phyloP scores from a whole-genome alignment of 1,140 invertebrate genomes.

The Drosophila varians region DNA sequence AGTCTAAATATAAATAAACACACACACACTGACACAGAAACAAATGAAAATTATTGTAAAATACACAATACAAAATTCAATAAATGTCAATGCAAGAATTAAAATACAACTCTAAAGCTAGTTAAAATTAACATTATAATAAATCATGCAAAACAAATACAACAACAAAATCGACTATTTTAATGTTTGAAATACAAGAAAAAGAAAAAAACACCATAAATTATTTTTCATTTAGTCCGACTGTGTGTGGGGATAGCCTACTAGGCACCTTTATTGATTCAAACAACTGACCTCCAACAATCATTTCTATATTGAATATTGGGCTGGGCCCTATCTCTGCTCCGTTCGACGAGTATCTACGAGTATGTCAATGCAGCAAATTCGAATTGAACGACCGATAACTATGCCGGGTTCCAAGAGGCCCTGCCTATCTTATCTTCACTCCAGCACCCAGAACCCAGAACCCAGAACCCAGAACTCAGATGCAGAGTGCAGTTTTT shows the following conservation, averaged over 20 bases:
- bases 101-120: slow-evolving; percentile 78
- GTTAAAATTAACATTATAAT: slow-evolving; percentile 79
- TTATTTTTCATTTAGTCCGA: slow-evolving; percentile 55
- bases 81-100: slow-evolving; percentile 73
- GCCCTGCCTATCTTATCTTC: slow-evolving; percentile 66
- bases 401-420: slow-evolving; percentile 43
- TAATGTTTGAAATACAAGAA: slow-evolving; percentile 83
- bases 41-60: slow-evolving; percentile 70
- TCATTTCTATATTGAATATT: slow-evolving; percentile 71
- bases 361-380: slow-evolving; percentile 36
- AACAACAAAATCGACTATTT: slow-evolving; percentile 74
- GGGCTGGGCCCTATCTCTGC: slow-evolving; percentile 28
- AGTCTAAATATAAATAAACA: slow-evolving; percentile 57
- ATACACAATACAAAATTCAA: slow-evolving; percentile 71
- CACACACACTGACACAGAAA: slow-evolving; percentile 37
- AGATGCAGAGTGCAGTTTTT: slow-evolving; percentile 78
- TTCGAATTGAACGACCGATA: slow-evolving; percentile 46
- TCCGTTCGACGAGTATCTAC: neutral
- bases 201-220: slow-evolving; percentile 49
- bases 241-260: slow-evolving; percentile 18
- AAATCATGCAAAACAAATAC: slow-evolving; percentile 61
- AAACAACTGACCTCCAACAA: slow-evolving; percentile 83
- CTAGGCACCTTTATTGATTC: slow-evolving; percentile 60
- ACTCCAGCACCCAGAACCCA: neutral
- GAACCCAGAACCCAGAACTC: slow-evolving; percentile 6